Percentiles rank a stretch among this genome's conserved stretches.
phyloP scores from a whole-genome alignment of 92 coral and sea anemone species.

The Zoanthus sansibaricus region DNA sequence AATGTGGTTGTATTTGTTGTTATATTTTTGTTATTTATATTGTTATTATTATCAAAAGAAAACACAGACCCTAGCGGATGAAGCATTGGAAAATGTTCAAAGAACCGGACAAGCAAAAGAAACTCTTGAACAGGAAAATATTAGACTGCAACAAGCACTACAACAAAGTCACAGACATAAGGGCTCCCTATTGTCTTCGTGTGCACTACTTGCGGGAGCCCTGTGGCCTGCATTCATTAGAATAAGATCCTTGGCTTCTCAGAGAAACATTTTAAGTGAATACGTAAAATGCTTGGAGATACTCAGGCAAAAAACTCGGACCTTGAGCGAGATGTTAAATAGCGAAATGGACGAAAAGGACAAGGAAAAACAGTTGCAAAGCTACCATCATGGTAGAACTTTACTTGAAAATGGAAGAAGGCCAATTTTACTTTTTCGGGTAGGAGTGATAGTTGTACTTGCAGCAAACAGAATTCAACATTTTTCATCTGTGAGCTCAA shows the following conservation, averaged over 20 bases:
- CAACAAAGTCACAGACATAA: constrained; percentile 82
- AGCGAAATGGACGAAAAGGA: constrained; percentile 75
- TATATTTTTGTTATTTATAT: not conserved
- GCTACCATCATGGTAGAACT: constrained; percentile 28
- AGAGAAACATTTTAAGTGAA: constrained; percentile 82
- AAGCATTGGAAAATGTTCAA: constrained; percentile 94
- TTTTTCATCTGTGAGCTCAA: constrained; percentile 73
- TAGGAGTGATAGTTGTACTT: constrained; percentile 87
- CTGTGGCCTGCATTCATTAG: constrained; percentile 94
- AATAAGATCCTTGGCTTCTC: constrained; percentile 83
- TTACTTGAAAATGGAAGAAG: constrained; percentile 68
- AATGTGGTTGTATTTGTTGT: no score
- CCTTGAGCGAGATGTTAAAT: constrained; percentile 87
- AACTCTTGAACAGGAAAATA: constrained; percentile 87
- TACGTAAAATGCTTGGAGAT: constrained; percentile 73
- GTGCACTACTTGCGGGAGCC: constrained; percentile 93
- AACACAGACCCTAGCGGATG: constrained; percentile 93
- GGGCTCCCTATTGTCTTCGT: constrained; percentile 75
- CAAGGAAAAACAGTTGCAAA: constrained; percentile 58
- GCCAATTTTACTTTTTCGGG: constrained; percentile 84
- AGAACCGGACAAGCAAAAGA: constrained; percentile 89
- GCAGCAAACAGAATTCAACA: constrained; percentile 90
- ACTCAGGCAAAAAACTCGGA: constrained; percentile 81
- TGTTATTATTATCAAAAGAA: constrained; percentile 59
- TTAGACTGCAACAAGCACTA: constrained; percentile 74